Evolutionary conservation across 2,888 invertebrate genomes (phyloP).

Genomic region (Parnassius smintheus): DNA sequence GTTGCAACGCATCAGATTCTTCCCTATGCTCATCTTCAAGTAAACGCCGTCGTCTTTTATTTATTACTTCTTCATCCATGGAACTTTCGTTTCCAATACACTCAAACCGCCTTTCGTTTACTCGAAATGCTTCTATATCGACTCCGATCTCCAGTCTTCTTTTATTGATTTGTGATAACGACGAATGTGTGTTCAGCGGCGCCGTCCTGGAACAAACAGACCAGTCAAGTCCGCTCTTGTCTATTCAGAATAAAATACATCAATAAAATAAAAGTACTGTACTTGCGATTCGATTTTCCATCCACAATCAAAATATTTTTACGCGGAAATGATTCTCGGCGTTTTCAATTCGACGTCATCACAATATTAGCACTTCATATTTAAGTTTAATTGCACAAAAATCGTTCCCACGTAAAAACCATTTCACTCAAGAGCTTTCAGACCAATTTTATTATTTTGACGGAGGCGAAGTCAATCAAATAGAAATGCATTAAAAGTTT

Average conservation of each 20-base stretch:
- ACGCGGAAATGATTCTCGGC: constrained; percentile 82
- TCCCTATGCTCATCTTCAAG: constrained; percentile 68
- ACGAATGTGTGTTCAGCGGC: constrained; percentile 79
- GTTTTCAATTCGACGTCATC: constrained; percentile 73
- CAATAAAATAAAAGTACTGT: constrained; percentile 54
- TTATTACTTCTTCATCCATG: constrained; percentile 60
- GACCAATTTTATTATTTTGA: constrained; percentile 63
- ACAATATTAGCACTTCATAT: constrained; percentile 69
- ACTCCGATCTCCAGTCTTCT: constrained; percentile 84
- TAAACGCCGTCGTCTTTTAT: constrained; percentile 71
- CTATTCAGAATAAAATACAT: constrained; percentile 41
- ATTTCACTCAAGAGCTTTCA: constrained; percentile 82
- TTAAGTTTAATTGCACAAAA: constrained; percentile 74
- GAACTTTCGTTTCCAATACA: constrained; percentile 64
- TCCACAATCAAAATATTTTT: constrained; percentile 81
- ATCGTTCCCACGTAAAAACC: constrained; percentile 82
- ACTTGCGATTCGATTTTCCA: constrained; percentile 80
- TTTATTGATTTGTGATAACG: constrained; percentile 85
- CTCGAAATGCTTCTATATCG: constrained; percentile 72
- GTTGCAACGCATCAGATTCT: constrained; percentile 51
- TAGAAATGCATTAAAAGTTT: constrained; percentile 34
- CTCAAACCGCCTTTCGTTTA: constrained; percentile 60
- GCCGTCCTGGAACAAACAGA: constrained; percentile 74
- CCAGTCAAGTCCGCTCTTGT: constrained; percentile 40
- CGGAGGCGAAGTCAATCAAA: constrained; percentile 39